A percentile compares a stretch with the other conserved stretches of the same genome.
phyloP scores from a whole-genome alignment of 2,797 vertebrate species.

The Todus mexicanus region DNA sequence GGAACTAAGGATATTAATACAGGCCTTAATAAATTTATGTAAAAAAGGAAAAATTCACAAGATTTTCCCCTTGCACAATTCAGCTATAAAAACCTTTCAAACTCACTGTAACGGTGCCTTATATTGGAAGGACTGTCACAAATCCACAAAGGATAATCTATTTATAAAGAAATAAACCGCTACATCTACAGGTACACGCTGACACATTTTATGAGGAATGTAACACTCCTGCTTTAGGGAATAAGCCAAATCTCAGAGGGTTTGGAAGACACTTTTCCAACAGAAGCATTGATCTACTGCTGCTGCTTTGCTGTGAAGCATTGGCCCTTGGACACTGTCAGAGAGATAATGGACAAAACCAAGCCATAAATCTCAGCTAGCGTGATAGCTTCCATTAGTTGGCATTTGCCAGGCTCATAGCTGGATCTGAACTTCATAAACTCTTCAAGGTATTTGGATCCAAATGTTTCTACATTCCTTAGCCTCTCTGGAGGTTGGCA shows the following conservation, averaged over 20 bases:
- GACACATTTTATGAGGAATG: conserved; percentile 23
- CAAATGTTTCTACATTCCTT: neutral
- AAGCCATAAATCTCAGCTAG: neutral
- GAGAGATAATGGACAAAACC: neutral
- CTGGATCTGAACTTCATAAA: conserved; percentile 24
- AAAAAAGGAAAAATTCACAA: neutral
- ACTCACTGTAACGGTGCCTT: neutral
- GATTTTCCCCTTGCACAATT: neutral
- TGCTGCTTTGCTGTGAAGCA: neutral
- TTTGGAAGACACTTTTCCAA: neutral
- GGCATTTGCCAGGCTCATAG: neutral
- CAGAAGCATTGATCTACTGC: neutral
- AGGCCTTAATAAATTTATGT: neutral
- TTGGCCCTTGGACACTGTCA: neutral
- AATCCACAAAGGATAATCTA: conserved; percentile 15
- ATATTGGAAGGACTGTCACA: neutral
- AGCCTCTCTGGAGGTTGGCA: conserved; percentile 1
- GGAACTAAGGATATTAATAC: neutral
- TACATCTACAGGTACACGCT: neutral
- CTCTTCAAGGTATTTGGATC: neutral
- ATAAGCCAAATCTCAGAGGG: conserved; percentile 5
- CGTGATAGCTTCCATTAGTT: neutral
- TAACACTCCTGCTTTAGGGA: neutral
- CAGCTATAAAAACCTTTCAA: neutral
- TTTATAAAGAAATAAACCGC: neutral